Base-by-base conservation (phyloP, 2,888 invertebrate species). In the Julus scandinavius region DNA sequence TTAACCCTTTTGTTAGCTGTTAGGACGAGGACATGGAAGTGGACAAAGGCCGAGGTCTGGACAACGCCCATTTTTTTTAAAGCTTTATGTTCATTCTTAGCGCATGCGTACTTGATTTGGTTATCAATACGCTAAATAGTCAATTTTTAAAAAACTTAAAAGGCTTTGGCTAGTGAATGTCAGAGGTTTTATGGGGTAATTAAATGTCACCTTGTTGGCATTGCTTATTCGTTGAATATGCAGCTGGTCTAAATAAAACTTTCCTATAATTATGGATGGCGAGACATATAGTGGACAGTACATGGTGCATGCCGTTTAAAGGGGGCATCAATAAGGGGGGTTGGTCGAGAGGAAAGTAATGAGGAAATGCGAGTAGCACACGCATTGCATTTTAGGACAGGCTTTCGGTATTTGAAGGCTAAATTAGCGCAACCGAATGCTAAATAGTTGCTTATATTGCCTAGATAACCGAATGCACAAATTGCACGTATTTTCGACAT, bases 401-500 rank as follows among this genome's bases (percentile, higher is more conserved):
- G 58, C 58, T 63, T 54, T 63, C 17, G 58, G 58, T 63, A 63
- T 63, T 63, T 63, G n/a, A 63, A 63, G 58, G 58, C n/a, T 63
- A 63, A n/a, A 63, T 63, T 63, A 63, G 58, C 58, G 58, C 58
- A 63, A 15, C 54, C 54, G 54, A 54, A 54, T 54, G 54, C 54
- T 54, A 54, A 63, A n/a, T n/a, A 63, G 58, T 63, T n/a, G n/a
- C n/a, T 63, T 63, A n/a, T 63, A 63, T 63, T 63, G 54, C 54
- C 54, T 0, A 13, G 54, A 54, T 54, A 54, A 15, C 2, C 15
- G 58, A 63, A 63, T 15, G 58, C 58, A n/a, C n/a, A 6, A 63
- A n/a, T 63, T 63, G 58, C 58, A 63, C 58, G 54, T 63, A 63
- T 63, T 63, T 63, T 63, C 58, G 58, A 63, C 58, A 63, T 63